Conservation (phyloP, 2,113 vertebrate species). For the Plotosus lineatus region DNA sequence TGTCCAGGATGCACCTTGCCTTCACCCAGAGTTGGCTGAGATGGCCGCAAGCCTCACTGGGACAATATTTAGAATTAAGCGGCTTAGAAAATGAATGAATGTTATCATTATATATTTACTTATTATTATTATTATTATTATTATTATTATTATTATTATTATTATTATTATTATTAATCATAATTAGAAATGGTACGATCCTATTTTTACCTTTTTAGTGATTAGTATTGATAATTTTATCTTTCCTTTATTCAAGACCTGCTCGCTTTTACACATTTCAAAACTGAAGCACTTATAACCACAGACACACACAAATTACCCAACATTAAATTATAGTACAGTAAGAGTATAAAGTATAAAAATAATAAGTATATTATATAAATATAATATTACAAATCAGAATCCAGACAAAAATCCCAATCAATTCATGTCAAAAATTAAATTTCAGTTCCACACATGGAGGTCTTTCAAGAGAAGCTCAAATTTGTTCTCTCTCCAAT, state of each 20-base stretch:
- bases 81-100: too few species aligned
- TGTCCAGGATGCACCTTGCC: too few species aligned
- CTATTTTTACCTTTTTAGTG: neutral
- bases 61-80: too few species aligned
- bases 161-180: too few species aligned
- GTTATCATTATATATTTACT: too few species aligned
- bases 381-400: neutral
- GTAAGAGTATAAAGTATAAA: neutral
- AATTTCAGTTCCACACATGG: neutral
- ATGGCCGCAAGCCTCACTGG: too few species aligned
- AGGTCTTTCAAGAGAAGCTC: neutral
- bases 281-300: neutral
- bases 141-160: neutral
- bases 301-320: neutral
- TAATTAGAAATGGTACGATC: neutral
- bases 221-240: neutral
- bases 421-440: neutral
- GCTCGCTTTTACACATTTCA: too few species aligned
- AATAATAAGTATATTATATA: neutral
- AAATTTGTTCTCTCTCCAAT: neutral
- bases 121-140: neutral
- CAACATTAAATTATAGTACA: neutral
- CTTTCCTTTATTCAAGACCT: neutral
- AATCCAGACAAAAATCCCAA: neutral
- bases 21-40: too few species aligned